Base-by-base conservation (phyloP, 1,140 invertebrate genomes). In the Bombus sibiricus region DNA sequence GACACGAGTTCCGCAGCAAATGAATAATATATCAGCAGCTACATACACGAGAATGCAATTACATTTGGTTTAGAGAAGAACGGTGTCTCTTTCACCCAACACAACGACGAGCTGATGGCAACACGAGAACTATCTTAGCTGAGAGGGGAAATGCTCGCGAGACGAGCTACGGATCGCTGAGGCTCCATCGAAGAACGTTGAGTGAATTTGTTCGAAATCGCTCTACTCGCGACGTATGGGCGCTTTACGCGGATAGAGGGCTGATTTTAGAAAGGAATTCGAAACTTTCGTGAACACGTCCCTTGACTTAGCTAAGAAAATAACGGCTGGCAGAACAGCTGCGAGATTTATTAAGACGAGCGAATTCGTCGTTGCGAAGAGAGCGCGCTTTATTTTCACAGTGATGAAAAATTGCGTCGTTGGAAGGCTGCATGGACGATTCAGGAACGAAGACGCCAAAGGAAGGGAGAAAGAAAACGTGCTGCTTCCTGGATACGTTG, bases 11-110 rank as follows among this genome's bases (percentile, higher is more conserved):
- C 13, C 9, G 15, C 34, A 13, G 41, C 15, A 75, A 72, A 80
- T 59, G 84, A 81, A 81, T 81, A 81, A 85, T 81, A 68, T 85
- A 75, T 75, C 59, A 43, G 25, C 25, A 69, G 62, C 78, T 41
- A 75, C 80, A 64, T 85, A 85, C 84, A 85, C 71, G 84, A 47
- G 71, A 85, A 81, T 37, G 84, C 79, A 81, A 85, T 85, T 85
- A 85, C 78, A 53, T 69, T 73, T 25, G 41, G 84, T 41, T 68
- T n/a, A 22, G 71, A 59, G 43, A n/a, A 39, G 37, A 34, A 34
- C 32, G 12, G 66, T 73, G 47, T 74, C 79, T 66, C 37, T 81
- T 75, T 81, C 78, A 37, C 37, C 8, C 41, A 22, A 75, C 83
- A 73, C 37, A 62, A 53, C 3, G 22, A 32, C 12, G 9, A 47